Evolutionary conservation across 2,888 invertebrate species (phyloP), one percentile per base, ranked within the genome.

Genomic region (Orthonychiurus folsomi): DNA sequence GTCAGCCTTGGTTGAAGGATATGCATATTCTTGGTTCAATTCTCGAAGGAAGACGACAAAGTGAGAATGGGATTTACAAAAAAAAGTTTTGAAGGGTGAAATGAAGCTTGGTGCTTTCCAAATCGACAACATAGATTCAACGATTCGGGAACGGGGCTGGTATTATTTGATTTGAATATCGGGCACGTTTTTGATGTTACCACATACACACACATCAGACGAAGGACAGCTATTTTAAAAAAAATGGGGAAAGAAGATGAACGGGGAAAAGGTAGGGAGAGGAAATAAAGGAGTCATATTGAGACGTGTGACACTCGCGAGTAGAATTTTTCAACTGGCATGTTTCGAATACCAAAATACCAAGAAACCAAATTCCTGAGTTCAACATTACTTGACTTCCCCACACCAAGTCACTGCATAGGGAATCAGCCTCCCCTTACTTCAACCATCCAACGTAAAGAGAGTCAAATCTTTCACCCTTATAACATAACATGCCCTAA

Each of bases 331-430:
- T 37, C 37, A 37, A 37, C 52, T 52, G 12, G 20, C 52, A 52
- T 52, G 52, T 52, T 52, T 52, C 52, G 52, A 20, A 52, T 52
- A 52, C 52, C 52, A 52, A 52, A 52, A 52, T 37, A 37, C 37
- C 37, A 9, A 37, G 37, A 37, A 37, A 37, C 37, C 37, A 37
- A 37, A 37, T 37, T 37, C 37, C 37, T 37, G 37, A 37, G 37
- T 15, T 37, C 37, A 37, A 37, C 37, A 37, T 37, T 15, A 37
- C 37, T 37, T 37, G 9, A 37, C 37, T 37, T 37, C 37, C 37
- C 15, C 37, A 37, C 5, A 15, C 37, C 37, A 37, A 37, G 37
- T 15, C 37, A 37, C 5, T 9, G 37, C 9, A 5, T 37, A n/a
- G n/a, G n/a, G n/a, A n/a, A n/a, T n/a, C n/a, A n/a, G n/a, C n/a